Evolutionary conservation across 2,113 vertebrate species (phyloP).

Genomic region (Megalops atlanticus): DNA sequence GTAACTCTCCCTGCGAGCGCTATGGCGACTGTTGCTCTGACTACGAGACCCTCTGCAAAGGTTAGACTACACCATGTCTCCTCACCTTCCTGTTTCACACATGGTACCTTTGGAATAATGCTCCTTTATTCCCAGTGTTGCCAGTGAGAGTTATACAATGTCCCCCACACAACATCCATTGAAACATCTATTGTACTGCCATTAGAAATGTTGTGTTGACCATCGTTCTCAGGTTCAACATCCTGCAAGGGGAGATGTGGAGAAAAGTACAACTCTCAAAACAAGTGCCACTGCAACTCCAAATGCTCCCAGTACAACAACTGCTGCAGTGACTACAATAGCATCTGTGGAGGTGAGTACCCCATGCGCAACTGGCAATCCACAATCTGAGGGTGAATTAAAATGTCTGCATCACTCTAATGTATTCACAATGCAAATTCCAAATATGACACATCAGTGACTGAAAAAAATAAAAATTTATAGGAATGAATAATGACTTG

Average conservation of each 20-base stretch:
- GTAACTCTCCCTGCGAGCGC: constrained; percentile 59
- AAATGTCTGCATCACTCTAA: no score
- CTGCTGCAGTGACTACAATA: constrained; percentile 74
- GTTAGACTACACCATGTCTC: constrained; percentile 27
- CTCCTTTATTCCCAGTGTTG: background rate
- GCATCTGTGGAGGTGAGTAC: constrained; percentile 69
- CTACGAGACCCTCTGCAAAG: constrained; percentile 51
- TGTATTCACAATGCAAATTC: no score
- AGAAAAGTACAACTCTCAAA: constrained; percentile 66
- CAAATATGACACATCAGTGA: no score
- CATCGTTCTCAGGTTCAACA: constrained; percentile 42
- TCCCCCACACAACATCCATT: no score
- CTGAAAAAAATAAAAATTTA: no score
- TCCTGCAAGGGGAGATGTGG: constrained; percentile 79
- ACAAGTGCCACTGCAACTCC: constrained; percentile 76
- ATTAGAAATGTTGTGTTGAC: accelerated
- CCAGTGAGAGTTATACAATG: no score
- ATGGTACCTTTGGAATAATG: background rate
- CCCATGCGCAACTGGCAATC: background rate
- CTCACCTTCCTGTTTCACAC: background rate
- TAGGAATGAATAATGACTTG: no score
- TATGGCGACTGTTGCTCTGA: constrained; percentile 69
- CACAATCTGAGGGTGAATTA: no score
- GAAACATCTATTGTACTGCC: no score
- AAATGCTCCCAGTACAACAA: constrained; percentile 57